phyloP scores from a whole-genome alignment of 2,888 invertebrate species.

The Oegoconia quadripuncta region DNA sequence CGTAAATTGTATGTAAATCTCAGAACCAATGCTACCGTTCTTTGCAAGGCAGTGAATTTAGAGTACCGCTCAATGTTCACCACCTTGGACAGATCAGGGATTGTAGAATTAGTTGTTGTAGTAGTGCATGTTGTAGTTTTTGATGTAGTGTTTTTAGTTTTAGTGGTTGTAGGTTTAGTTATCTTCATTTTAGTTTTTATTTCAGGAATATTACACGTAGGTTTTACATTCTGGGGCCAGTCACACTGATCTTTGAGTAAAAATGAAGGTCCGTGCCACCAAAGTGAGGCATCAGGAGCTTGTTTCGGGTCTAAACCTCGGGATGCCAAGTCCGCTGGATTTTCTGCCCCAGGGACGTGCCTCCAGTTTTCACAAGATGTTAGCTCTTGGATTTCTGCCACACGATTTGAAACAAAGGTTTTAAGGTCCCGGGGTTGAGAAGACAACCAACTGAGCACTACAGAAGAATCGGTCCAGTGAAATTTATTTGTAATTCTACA shows the following conservation, averaged over 20 bases:
- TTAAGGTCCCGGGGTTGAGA: background rate
- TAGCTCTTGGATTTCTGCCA: background rate
- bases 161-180: no score
- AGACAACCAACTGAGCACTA: slow-evolving; percentile 2
- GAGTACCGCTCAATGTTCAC: no score
- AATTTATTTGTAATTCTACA: background rate
- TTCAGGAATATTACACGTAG: background rate
- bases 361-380: background rate
- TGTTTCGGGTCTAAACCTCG: background rate
- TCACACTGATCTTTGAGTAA: background rate
- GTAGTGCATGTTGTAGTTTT: no score
- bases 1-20: no score
- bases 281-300: background rate
- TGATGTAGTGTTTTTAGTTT: no score
- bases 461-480: slow-evolving; percentile 4
- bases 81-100: no score
- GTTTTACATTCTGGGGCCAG: background rate
- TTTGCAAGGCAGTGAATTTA: no score
- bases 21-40: no score
- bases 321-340: background rate
- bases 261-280: slow-evolving; percentile 2
- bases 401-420: slow-evolving; percentile 2
- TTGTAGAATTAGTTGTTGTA: no score
- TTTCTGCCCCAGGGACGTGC: no score
- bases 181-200: no score